A percentile compares a stretch with the other conserved stretches of the same genome.
phyloP scores from a whole-genome alignment of 2,113 vertebrate genomes.

The Esox niger region DNA sequence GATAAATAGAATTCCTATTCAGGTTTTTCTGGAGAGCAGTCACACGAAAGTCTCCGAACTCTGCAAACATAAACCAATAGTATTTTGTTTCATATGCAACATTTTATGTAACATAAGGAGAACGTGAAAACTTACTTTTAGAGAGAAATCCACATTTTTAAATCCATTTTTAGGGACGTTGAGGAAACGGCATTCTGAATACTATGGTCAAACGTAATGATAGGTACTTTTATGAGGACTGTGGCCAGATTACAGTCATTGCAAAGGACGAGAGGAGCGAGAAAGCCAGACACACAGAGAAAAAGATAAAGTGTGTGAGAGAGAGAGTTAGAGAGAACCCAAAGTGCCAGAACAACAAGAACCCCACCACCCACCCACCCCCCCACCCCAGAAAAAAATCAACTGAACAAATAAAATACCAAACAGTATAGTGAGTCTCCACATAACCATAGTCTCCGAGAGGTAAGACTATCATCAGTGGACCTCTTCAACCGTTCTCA shows the following conservation, averaged over 20 bases:
- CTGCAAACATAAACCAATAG: neutral
- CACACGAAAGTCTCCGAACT: conserved; percentile 30
- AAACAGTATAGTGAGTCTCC: neutral
- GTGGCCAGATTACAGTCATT: conserved; percentile 7
- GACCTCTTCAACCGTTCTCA: conserved; percentile 9
- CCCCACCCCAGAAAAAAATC: neutral
- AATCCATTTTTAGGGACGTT: conserved; percentile 48
- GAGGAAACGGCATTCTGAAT: conserved; percentile 34
- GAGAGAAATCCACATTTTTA: conserved; percentile 23
- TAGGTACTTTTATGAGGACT: neutral
- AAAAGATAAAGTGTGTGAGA: neutral
- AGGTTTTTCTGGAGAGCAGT: neutral
- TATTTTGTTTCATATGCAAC: neutral
- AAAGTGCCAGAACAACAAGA: neutral
- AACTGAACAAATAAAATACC: neutral
- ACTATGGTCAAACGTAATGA: conserved; percentile 40
- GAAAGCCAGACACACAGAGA: neutral
- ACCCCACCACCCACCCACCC: neutral
- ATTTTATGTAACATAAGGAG: conserved; percentile 10
- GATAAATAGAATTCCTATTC: neutral
- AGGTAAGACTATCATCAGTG: conserved; percentile 13
- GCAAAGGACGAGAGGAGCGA: neutral
- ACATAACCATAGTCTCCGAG: neutral
- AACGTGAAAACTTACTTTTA: neutral
- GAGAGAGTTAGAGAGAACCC: neutral